Evolutionary conservation across 2,797 vertebrate genomes (phyloP).

Genomic region (Mus minutoides): DNA sequence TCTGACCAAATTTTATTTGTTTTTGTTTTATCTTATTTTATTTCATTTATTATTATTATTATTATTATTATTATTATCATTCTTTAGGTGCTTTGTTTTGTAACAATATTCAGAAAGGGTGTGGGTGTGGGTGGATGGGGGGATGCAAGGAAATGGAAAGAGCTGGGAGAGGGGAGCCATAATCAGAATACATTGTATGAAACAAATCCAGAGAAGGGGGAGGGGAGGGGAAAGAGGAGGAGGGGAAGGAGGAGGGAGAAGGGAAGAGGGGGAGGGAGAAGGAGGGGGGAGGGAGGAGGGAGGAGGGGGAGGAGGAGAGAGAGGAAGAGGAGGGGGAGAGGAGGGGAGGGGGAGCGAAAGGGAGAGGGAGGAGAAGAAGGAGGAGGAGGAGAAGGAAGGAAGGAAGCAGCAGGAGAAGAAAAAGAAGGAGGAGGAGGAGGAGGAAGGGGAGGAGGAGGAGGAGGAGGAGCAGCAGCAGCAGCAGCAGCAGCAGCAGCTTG

Average conservation of each 20-base stretch:
- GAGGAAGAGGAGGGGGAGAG: neutral
- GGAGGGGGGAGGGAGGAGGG: fast-evolving
- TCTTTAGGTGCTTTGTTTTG: neutral
- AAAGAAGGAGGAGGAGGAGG: too few relatives aligned
- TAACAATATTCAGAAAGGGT: neutral
- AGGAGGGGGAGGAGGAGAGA: too few relatives aligned
- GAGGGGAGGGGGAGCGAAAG: fast-evolving
- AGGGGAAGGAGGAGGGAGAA: neutral
- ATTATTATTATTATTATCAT: neutral
- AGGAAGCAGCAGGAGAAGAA: too few relatives aligned
- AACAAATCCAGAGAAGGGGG: neutral
- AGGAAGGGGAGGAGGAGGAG: too few relatives aligned
- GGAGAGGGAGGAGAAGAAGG: fast-evolving
- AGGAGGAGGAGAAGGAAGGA: fast-evolving
- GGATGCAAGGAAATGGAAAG: neutral
- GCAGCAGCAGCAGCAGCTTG: too few relatives aligned
- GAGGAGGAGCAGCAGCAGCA: too few relatives aligned
- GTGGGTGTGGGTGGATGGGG: too few relatives aligned
- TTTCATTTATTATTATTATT: neutral
- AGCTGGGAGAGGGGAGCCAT: neutral
- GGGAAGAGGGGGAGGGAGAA: fast-evolving
- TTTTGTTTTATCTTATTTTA: neutral
- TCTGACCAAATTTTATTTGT: neutral
- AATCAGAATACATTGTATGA: neutral
- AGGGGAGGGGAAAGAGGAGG: neutral